phyloP scores from a whole-genome alignment of 2,888 invertebrate species.

The Calameuta pallipes region DNA sequence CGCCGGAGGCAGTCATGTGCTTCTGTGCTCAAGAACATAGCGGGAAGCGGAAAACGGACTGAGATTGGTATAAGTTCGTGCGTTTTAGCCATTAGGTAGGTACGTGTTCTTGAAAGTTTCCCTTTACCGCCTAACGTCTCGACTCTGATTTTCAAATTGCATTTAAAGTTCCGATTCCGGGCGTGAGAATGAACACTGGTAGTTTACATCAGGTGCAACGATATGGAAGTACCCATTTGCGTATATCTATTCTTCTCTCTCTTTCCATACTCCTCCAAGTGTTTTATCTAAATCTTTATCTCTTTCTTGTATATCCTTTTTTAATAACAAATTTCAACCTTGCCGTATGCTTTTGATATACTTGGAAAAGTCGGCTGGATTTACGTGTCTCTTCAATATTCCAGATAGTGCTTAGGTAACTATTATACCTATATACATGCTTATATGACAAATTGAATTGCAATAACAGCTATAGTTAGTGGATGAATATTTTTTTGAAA shows the following conservation, averaged over 20 bases:
- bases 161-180: neutral
- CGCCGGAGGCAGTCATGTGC: neutral
- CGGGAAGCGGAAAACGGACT: neutral
- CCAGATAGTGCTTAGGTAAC: too few species aligned
- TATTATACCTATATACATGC: too few species aligned
- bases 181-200: neutral
- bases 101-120: neutral
- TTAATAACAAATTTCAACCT: neutral
- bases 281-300: neutral
- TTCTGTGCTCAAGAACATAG: neutral
- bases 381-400: too few species aligned
- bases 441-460: too few species aligned
- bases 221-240: neutral
- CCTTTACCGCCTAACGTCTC: neutral
- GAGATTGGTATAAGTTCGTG: neutral
- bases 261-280: neutral
- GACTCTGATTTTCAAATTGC: neutral
- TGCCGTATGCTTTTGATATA: neutral
- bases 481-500: too few species aligned
- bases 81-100: neutral
- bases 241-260: neutral
- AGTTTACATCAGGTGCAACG: neutral
- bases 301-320: neutral
- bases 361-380: neutral
- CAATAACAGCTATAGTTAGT: too few species aligned